These are phyloP conservation scores for Hemibagrus guttatus DNA, from an alignment of 2,797 vertebrate genomes.

Conservation along the genomic window DNA sequence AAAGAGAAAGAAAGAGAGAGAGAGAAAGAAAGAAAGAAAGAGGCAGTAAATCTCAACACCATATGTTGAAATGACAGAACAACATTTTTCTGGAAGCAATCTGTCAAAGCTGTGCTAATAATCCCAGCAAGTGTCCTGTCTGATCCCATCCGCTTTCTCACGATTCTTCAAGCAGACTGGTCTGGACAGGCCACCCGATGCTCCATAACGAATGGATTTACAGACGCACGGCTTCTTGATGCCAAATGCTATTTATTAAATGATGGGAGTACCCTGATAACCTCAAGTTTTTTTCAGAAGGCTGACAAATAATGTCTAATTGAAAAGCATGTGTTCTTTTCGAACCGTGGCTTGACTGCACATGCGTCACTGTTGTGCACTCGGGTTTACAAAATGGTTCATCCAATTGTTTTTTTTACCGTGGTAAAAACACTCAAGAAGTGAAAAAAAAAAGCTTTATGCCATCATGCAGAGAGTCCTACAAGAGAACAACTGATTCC, in stretches of 20 bases:
- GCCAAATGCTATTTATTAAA: no score
- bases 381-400: background rate
- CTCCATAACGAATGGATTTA: background rate
- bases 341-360: background rate
- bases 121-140: slow-evolving; percentile 2
- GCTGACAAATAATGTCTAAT: background rate
- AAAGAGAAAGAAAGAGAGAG: no score
- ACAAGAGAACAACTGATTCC: background rate
- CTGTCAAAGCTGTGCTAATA: slow-evolving; percentile 20
- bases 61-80: slow-evolving; percentile 31
- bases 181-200: background rate
- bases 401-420: background rate
- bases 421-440: background rate
- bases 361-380: background rate
- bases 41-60: slow-evolving; percentile 7
- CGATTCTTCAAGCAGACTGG: background rate
- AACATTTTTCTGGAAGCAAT: slow-evolving; percentile 2
- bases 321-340: background rate
- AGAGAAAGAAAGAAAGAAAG: background rate
- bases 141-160: background rate
- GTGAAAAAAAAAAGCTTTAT: background rate
- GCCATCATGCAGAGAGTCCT: background rate
- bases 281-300: background rate
- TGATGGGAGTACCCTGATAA: background rate
- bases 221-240: background rate